phyloP scores from a whole-genome alignment of 1,140 invertebrate species.

The Arctopsyche grandis region DNA sequence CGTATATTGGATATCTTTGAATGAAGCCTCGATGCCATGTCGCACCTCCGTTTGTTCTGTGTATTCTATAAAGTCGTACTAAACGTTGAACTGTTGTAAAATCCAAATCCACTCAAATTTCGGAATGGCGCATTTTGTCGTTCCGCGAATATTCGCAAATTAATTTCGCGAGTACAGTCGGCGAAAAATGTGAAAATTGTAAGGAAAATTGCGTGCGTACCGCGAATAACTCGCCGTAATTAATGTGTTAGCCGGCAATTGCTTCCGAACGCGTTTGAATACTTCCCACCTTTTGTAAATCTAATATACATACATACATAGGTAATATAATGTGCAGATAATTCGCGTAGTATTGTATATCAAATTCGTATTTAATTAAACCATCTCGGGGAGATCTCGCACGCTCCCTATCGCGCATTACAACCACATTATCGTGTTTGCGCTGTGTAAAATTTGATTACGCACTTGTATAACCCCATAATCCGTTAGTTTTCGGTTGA shows the following conservation, averaged over 20 bases:
- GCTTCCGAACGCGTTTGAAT: too few species aligned
- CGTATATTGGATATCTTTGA: too few species aligned
- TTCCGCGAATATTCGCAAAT: not conserved
- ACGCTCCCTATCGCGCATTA: too few species aligned
- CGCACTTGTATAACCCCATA: not conserved
- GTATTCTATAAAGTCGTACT: not conserved
- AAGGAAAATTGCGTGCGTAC: not conserved
- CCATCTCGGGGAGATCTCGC: too few species aligned
- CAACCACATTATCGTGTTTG: not conserved
- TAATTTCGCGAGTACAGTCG: not conserved
- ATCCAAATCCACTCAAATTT: not conserved
- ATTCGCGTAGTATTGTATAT: too few species aligned
- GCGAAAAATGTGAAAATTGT: not conserved
- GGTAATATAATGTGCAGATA: too few species aligned
- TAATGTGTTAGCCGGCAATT: not conserved
- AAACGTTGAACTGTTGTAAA: too few species aligned
- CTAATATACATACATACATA: too few species aligned
- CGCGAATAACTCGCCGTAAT: not conserved
- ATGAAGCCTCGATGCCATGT: too few species aligned
- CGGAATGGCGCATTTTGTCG: too few species aligned
- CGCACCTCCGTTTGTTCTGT: too few species aligned
- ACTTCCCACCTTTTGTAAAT: too few species aligned
- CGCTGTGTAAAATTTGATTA: conserved; percentile 15
- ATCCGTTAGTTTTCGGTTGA: not conserved
- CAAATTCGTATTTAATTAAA: not conserved